Base-by-base conservation (phyloP, 2,888 invertebrate species). In the Drosophila meridiana region DNA sequence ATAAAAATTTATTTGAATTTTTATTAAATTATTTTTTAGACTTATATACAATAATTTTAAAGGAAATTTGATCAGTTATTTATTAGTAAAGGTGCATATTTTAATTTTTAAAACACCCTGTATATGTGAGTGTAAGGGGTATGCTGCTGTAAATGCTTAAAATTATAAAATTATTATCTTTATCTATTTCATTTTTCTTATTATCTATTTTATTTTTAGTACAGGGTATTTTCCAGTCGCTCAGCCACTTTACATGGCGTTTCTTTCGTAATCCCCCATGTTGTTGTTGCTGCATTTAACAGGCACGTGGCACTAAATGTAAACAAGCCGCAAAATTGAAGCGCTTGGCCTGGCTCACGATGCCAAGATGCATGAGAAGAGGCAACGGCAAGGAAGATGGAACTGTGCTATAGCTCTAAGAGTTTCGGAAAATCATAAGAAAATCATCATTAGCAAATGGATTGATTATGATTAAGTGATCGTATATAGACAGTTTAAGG, bases 261-360 rank as follows among this genome's bases (percentile, higher is more conserved):
- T 47, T 13, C 43, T 14, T 14, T 28, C n/a, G 13, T 40, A 63
- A 76, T 59, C 57, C 48, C 52, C 38, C 55, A 43, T 34, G 50
- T 60, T 69, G 66, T 75, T 85, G 74, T 78, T 84, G 72, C 66
- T 81, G 83, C 78, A 60, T 64, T 76, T 64, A 73, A 48, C 69
- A 61, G 87, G 75, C 85, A 89, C 89, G 87, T 87, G 87, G 81
- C 78, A 76, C 75, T 66, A 79, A 83, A 79, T 78, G 82, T 78
- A 83, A 89, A 86, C 86, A 85, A 74, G 73, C 72, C 80, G 45
- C 84, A 88, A 53, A 76, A 73, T 68, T 68, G 74, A 63, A 73
- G 60, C 70, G 67, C 32, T 55, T 55, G 40, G 48, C 56, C 63
- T 76, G 74, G 61, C 61, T 59, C 34, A 48, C 45, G n/a, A 57